Base-by-base conservation (phyloP, 2,797 vertebrate species). In the Iguana delicatissima region DNA sequence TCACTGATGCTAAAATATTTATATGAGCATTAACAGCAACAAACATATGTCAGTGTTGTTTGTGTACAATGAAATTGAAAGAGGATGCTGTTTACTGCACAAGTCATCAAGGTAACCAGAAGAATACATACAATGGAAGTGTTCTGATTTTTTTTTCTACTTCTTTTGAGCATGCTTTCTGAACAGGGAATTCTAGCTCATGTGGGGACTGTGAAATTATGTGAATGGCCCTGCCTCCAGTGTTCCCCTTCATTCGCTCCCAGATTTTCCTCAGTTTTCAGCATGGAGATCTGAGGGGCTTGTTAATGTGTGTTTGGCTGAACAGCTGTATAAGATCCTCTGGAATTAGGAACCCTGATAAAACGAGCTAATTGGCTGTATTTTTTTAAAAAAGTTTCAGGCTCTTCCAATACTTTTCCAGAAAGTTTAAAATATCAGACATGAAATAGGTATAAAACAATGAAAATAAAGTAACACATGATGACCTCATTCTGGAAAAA, bases 1-100 rank as follows among this genome's bases (percentile, higher is more conserved):
- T 96, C 85, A 85, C 94, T 91, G 92, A 38, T 84, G 88, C n/a
- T 62, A 85, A 89, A 95, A 92, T 89, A 89, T 90, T 94, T 93
- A 35, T 84, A 10, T 62, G 32, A 94, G 76, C 80, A 81, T 72
- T 67, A 89, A 59, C 67, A 90, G 50, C 46, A 91, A 57, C 14
- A 62, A 64, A 72, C 0, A 0, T 90, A 57, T 92, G 94, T 94
- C 83, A 85, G 55, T 74, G 80, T 59, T 74, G 79, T 88, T 89
- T 89, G 3, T 81, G 77, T 80, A 76, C 6, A 86, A 85, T 76
- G 86, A 94, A 92, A 90, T 73, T 32, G 76, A 80, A 1, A 5
- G 52, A n/a, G 46, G 74, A 83, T 91, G 87, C 62, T 57, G 8
- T 88, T 26, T 87, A 52, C 64, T 86, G 92, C 3, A 85, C 91